Evolutionary conservation across 2,113 vertebrate genomes (phyloP), one percentile per base, ranked within the genome.

Genomic region (Bubalus kerabau): DNA sequence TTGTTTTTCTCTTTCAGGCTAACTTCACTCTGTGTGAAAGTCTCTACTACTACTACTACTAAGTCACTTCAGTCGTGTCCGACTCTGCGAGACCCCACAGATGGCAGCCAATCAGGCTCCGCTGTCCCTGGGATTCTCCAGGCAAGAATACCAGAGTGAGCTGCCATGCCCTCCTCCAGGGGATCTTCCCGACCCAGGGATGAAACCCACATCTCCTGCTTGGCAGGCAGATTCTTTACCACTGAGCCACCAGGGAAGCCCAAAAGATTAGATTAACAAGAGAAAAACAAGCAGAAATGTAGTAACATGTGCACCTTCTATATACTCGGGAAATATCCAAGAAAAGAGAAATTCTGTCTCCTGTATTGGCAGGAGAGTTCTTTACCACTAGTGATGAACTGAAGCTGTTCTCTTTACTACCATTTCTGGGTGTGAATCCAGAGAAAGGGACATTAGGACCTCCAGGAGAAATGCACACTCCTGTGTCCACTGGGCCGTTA

Each of bases 1-100:
- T 21, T 23, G 2, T 36, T 71, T 71, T 36, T 23, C 19, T 21
- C n/a, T 71, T 71, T 21, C 1, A 0, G n/a, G 36, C 64, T 71
- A n/a, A 36, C 64, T 71, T 71, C n/a, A 23, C 1, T 71, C 9
- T 23, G 9, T 23, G n/a, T 36, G 64, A 36, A 36, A 0, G n/a
- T 67, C 32, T 67, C 8, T 21, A 2, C 48, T 48, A 11, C 8
- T 21, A 2, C 48, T 48, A 11, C 48, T 48, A 2, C 48, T 48
- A 48, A 48, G 48, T 48, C 11, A 12, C 48, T 48, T 48, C 48
- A 12, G 48, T 48, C 2, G 11, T 48, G 48, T 48, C 11, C 2
- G 48, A 48, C 48, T 48, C 48, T 48, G 48, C 12, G 2, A 1
- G 48, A 48, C 48, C 11, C 48, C 48, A 48, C 0, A 48, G 48